A percentile compares a stretch with the other conserved stretches of the same genome.
These are phyloP conservation scores for Myiozetetes cayanensis DNA, from an alignment of 2,113 vertebrate species.

Conservation along the genomic window DNA sequence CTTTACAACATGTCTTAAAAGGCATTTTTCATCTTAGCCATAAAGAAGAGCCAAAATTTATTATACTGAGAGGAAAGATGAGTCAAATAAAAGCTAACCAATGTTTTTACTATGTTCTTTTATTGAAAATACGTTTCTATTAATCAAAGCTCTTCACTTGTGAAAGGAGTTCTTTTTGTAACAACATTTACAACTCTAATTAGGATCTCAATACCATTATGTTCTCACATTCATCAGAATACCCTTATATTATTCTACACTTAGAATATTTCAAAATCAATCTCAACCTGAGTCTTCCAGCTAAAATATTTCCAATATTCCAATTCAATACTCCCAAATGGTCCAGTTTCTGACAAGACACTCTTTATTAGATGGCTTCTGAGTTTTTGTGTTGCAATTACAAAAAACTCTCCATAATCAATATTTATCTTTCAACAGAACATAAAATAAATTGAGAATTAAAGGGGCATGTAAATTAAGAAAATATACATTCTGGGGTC, in stretches of 20 bases:
- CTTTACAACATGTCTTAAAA: constrained; percentile 35
- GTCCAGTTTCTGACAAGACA: not conserved
- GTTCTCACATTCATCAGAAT: not conserved
- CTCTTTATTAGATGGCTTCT: not conserved
- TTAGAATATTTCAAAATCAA: not conserved
- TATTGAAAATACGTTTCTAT: not conserved
- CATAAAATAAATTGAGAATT: not conserved
- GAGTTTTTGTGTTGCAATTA: not conserved
- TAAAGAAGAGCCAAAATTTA: constrained; percentile 8
- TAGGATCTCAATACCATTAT: not conserved
- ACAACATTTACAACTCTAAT: not conserved
- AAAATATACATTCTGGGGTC: not conserved
- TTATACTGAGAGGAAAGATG: not conserved
- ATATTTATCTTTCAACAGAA: not conserved
- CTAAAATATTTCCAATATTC: not conserved
- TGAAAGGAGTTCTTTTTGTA: not conserved
- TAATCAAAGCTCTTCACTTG: not conserved
- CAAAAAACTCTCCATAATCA: not conserved
- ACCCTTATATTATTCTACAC: not conserved
- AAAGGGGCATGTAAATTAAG: not conserved
- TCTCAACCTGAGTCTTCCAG: not conserved
- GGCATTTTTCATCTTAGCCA: not conserved
- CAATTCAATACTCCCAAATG: not conserved
- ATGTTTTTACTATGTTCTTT: not conserved
- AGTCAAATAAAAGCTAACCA: constrained; percentile 27